Evolutionary conservation across 2,888 invertebrate species (phyloP).

Genomic region (Pecten maximus): DNA sequence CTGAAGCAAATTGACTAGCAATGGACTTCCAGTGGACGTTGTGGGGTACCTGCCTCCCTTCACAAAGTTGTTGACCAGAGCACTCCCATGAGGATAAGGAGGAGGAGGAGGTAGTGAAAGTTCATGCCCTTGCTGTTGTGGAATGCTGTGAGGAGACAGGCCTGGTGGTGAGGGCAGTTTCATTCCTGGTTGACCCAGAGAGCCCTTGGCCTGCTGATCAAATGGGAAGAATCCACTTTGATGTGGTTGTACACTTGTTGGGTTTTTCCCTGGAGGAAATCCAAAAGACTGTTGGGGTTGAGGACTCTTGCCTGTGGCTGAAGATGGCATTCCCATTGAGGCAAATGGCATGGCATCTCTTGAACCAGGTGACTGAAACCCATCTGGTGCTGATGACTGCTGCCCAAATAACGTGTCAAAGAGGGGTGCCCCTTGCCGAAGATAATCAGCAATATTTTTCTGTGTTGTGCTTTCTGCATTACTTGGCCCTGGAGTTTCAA

Average conservation of each 20-base stretch:
- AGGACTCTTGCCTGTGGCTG: constrained; percentile 43
- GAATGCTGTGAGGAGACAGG: constrained; percentile 57
- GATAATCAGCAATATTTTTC: constrained; percentile 81
- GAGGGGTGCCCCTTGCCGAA: constrained; percentile 76
- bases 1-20: constrained; percentile 95
- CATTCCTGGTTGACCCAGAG: constrained; percentile 57
- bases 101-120: constrained; percentile 74
- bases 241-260: constrained; percentile 58
- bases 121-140: constrained; percentile 42
- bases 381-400: constrained; percentile 20
- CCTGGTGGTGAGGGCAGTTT: constrained; percentile 63
- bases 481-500: constrained; percentile 73
- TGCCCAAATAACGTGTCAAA: constrained; percentile 70
- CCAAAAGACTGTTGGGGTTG: constrained; percentile 43
- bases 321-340: constrained; percentile 39
- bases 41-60: constrained; percentile 68
- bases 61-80: constrained; percentile 72
- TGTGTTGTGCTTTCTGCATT: constrained; percentile 78
- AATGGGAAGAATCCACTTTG: constrained; percentile 53
- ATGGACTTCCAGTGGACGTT: constrained; percentile 88
- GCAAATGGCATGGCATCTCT: constrained; percentile 13
- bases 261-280: constrained; percentile 61
- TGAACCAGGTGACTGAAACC: neutral
- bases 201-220: constrained; percentile 54
- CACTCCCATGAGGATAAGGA: constrained; percentile 70